These are phyloP conservation scores for Lepidotrigona ventralis DNA, from an alignment of 1,140 invertebrate genomes.

Conservation along the genomic window DNA sequence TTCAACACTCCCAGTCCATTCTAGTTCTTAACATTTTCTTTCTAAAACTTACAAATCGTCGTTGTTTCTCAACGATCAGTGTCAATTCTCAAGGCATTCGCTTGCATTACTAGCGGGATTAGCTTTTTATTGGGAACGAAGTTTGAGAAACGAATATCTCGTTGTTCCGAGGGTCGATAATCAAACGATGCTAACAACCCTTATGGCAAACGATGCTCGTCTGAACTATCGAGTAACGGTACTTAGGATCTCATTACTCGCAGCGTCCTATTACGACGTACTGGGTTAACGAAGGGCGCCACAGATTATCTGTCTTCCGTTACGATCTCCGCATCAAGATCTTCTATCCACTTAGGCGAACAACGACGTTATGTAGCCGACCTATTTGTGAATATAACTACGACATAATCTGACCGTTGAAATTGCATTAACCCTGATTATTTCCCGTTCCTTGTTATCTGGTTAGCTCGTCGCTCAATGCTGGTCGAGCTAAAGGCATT, in stretches of 20 bases:
- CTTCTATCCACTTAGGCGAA: constrained; percentile 49
- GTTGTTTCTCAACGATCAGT: background rate
- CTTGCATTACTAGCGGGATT: background rate
- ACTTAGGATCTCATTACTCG: constrained; percentile 65
- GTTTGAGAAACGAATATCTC: background rate
- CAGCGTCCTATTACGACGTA: constrained; percentile 62
- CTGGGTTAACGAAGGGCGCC: constrained; percentile 62
- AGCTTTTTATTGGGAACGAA: background rate
- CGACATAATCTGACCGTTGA: constrained; percentile 3
- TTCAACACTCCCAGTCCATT: no score
- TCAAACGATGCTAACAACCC: constrained; percentile 55
- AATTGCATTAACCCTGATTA: constrained; percentile 15
- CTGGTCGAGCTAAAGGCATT: background rate
- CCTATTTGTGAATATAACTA: constrained; percentile 8
- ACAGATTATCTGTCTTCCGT: constrained; percentile 63
- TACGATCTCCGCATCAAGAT: constrained; percentile 51
- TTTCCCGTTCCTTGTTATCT: constrained; percentile 4
- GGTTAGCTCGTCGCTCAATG: background rate
- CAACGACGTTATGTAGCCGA: constrained; percentile 11
- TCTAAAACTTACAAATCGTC: no score
- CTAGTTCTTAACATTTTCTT: no score
- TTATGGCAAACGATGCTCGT: constrained; percentile 56
- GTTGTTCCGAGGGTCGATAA: constrained; percentile 34
- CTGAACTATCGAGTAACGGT: constrained; percentile 65
- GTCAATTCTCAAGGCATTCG: background rate